These are phyloP conservation scores for Halocaridina rubra DNA, from an alignment of 2,888 invertebrate species.

Conservation along the genomic window DNA sequence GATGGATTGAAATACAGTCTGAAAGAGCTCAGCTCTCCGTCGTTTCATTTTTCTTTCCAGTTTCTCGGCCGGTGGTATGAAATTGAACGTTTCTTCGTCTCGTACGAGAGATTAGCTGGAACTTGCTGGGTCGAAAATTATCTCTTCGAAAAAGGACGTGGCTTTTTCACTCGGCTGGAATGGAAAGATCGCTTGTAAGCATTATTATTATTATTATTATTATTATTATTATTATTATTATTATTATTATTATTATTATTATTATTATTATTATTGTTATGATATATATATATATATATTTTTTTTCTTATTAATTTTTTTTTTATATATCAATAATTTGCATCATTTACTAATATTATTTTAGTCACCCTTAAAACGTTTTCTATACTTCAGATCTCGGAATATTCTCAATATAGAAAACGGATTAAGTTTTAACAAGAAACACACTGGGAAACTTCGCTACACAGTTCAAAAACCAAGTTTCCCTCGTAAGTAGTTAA, in stretches of 20 bases:
- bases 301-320: neutral
- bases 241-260: neutral
- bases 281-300: no score
- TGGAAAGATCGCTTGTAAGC: constrained; percentile 53
- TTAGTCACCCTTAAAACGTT: no score
- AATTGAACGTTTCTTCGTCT: constrained; percentile 48
- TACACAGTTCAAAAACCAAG: constrained; percentile 35
- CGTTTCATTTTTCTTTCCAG: no score
- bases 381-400: constrained; percentile 24
- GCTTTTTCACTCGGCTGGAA: constrained; percentile 52
- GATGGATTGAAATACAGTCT: no score
- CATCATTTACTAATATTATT: neutral
- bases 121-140: constrained; percentile 61
- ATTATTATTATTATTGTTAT: neutral
- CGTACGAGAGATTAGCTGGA: constrained; percentile 49
- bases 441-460: constrained; percentile 27
- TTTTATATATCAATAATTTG: neutral
- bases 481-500: constrained; percentile 30
- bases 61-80: constrained; percentile 61
- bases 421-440: constrained; percentile 32
- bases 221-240: neutral
- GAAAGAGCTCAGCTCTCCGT: no score
- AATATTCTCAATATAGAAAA: constrained; percentile 29
- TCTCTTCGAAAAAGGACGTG: constrained; percentile 1
- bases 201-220: neutral